phyloP scores from a whole-genome alignment of 1,140 invertebrate species.

The Achroia grisella region DNA sequence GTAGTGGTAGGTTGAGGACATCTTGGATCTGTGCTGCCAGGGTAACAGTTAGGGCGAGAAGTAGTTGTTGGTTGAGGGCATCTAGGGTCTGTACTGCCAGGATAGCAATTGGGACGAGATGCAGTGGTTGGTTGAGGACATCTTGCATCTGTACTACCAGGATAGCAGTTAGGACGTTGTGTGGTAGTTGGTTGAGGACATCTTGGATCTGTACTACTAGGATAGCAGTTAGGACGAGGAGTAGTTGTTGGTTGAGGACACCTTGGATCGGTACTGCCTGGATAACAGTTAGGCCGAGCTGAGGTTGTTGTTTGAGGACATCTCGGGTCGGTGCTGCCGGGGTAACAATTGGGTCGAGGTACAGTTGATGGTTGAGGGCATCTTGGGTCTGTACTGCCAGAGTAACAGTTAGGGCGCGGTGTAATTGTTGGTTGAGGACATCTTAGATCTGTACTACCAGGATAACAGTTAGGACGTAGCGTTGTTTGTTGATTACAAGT shows the following conservation, averaged over 20 bases:
- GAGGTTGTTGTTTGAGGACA: conserved; percentile 40
- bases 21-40: conserved; percentile 50
- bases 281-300: conserved; percentile 26
- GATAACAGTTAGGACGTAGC: conserved; percentile 10
- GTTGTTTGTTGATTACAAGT: conserved; percentile 30
- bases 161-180: conserved; percentile 23
- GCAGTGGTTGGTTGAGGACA: conserved; percentile 43
- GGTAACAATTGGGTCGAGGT: conserved; percentile 41
- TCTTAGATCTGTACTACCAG: neutral
- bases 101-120: conserved; percentile 41
- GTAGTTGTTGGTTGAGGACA: conserved; percentile 28
- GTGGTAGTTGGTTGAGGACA: conserved; percentile 45
- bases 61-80: conserved; percentile 25
- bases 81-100: conserved; percentile 56
- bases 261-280: conserved; percentile 41
- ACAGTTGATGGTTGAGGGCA: conserved; percentile 46
- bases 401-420: conserved; percentile 44
- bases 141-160: conserved; percentile 50
- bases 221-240: conserved; percentile 15
- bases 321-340: conserved; percentile 57
- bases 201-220: conserved; percentile 47
- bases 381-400: conserved; percentile 59
- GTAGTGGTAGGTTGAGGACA: conserved; percentile 29
- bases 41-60: conserved; percentile 32
- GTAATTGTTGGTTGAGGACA: conserved; percentile 17